phyloP scores from a whole-genome alignment of 2,113 vertebrate species.

The Amblyornis subalaris region DNA sequence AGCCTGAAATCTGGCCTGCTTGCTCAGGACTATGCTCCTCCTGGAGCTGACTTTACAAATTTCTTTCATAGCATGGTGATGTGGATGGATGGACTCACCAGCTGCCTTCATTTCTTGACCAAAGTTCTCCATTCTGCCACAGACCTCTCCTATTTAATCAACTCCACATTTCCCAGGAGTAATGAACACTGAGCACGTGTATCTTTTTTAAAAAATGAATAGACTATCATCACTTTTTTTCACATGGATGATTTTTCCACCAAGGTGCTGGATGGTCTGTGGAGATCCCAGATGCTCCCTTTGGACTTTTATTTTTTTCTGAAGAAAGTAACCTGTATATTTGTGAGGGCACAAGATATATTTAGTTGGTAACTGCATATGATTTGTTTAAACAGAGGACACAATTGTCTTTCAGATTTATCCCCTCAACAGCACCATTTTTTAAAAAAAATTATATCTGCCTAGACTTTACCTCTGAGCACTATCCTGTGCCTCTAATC shows the following conservation, averaged over 20 bases:
- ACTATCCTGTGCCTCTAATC: neutral
- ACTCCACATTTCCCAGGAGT: neutral
- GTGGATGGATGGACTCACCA: neutral
- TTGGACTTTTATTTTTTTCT: neutral
- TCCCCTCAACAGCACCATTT: neutral
- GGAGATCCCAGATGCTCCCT: neutral
- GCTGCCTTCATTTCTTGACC: slow-evolving; percentile 3
- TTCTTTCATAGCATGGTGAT: rapidly evolving
- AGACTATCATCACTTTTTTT: neutral
- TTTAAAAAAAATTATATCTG: neutral
- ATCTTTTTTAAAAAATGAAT: neutral
- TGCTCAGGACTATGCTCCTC: neutral
- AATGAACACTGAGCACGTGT: rapidly evolving
- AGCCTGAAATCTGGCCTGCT: neutral
- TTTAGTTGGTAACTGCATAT: neutral
- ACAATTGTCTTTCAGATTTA: neutral
- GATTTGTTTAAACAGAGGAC: neutral
- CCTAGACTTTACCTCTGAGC: neutral
- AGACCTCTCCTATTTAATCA: slow-evolving; percentile 20
- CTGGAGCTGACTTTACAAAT: neutral
- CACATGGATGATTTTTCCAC: neutral
- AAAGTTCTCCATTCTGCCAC: neutral
- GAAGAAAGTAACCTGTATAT: neutral
- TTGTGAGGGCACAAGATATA: neutral
- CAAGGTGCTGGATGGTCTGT: neutral